Evolutionary conservation across 1,140 invertebrate species (phyloP).

Genomic region (Acromyrmex charruanus): DNA sequence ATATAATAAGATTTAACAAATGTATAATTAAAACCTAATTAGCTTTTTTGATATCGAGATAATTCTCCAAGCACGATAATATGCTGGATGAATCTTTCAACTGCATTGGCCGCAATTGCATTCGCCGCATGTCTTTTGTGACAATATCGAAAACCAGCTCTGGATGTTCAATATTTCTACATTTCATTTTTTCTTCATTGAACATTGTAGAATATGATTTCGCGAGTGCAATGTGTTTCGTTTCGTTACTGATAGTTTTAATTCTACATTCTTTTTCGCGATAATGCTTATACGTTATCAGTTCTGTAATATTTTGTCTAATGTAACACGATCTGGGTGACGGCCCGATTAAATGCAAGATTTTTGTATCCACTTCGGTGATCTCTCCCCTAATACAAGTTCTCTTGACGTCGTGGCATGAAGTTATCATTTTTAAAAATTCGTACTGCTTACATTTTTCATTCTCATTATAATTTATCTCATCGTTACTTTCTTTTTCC

Average conservation of each 20-base stretch:
- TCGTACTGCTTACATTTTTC: not conserved
- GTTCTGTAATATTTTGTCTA: constrained; percentile 66
- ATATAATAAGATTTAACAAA: not conserved
- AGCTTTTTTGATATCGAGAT: constrained; percentile 69
- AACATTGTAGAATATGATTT: not conserved
- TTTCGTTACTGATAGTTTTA: not conserved
- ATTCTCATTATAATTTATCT: not conserved
- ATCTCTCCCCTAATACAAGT: constrained; percentile 7
- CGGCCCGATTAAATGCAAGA: constrained; percentile 62
- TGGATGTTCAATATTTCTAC: constrained; percentile 42
- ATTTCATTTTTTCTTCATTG: constrained; percentile 1
- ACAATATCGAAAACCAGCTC: constrained; percentile 75
- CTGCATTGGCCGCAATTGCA: constrained; percentile 77
- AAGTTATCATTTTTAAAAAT: constrained; percentile 11
- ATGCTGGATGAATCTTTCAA: constrained; percentile 76
- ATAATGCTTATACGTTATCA: constrained; percentile 53
- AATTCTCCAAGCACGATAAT: constrained; percentile 80
- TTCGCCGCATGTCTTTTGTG: constrained; percentile 76
- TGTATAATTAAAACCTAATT: constrained; percentile 18
- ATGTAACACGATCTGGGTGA: constrained; percentile 67
- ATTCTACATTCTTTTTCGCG: constrained; percentile 44
- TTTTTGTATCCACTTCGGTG: constrained; percentile 30
- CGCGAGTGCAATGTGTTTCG: not conserved
- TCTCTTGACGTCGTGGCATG: not conserved
- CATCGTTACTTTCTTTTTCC: not conserved